phyloP scores from a whole-genome alignment of 2,888 invertebrate genomes.

The Lampropteryx suffumata region DNA sequence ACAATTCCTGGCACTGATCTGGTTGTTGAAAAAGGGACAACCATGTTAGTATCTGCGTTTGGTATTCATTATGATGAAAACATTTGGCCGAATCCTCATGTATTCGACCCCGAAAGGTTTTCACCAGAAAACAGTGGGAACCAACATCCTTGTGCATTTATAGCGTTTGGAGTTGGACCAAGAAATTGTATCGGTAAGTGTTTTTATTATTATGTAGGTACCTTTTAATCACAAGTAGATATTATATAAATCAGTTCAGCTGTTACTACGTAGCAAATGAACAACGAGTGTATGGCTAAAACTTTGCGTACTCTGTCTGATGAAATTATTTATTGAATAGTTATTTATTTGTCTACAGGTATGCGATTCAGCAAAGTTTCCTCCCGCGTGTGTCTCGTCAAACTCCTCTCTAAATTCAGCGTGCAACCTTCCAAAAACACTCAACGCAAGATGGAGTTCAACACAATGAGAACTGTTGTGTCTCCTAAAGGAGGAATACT shows the following conservation, averaged over 20 bases:
- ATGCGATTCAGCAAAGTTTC: slow-evolving; percentile 56
- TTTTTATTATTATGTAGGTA: no score
- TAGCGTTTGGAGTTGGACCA: slow-evolving; percentile 69
- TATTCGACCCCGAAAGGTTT: slow-evolving; percentile 74
- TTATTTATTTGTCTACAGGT: slow-evolving; percentile 33
- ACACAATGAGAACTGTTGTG: background rate
- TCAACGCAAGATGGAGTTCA: slow-evolving; percentile 2
- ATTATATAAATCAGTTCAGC: no score
- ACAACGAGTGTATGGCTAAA: no score
- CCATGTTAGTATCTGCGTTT: slow-evolving; percentile 49
- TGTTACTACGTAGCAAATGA: no score
- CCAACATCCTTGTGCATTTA: slow-evolving; percentile 56
- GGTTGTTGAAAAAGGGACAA: slow-evolving; percentile 51
- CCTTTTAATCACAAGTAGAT: no score
- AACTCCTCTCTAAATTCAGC: slow-evolving; percentile 45
- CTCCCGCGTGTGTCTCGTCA: slow-evolving; percentile 42
- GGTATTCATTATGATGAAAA: slow-evolving; percentile 66
- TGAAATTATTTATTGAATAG: no score
- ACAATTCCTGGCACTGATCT: slow-evolving; percentile 56
- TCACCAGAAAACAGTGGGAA: slow-evolving; percentile 45
- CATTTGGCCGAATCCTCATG: slow-evolving; percentile 64
- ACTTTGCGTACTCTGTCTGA: no score
- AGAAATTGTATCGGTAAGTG: slow-evolving; percentile 67
- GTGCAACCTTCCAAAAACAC: slow-evolving; percentile 44
- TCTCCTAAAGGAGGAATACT: background rate